A percentile compares a stretch with the other conserved stretches of the same genome.
Conservation (phyloP, 2,888 invertebrate species). For the Spodoptera picta region DNA sequence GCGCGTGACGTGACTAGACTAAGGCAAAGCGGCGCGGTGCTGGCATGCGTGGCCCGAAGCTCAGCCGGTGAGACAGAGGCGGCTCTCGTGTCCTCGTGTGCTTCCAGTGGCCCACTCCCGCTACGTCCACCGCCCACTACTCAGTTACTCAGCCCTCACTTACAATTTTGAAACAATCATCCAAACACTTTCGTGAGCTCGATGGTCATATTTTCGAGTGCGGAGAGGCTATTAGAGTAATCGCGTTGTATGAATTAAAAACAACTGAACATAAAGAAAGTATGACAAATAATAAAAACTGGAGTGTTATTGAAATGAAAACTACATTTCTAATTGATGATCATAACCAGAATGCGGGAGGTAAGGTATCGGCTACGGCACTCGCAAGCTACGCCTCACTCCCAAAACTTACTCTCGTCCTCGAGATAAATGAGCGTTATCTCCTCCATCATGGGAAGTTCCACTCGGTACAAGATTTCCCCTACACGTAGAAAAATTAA, state of each 20-base stretch:
- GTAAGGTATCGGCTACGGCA: slow-evolving; percentile 89
- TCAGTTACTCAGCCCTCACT: slow-evolving; percentile 61
- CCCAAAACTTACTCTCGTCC: slow-evolving; percentile 93
- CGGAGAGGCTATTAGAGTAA: slow-evolving; percentile 82
- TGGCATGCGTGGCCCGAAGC: slow-evolving; percentile 61
- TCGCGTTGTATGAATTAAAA: slow-evolving; percentile 84
- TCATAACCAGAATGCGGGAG: slow-evolving; percentile 90
- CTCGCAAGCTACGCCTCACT: slow-evolving; percentile 91
- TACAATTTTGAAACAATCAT: slow-evolving; percentile 68
- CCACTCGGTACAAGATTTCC: slow-evolving; percentile 97
- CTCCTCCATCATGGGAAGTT: slow-evolving; percentile 97
- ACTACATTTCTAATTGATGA: slow-evolving; percentile 89
- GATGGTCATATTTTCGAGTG: slow-evolving; percentile 80
- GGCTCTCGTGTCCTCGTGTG: slow-evolving; percentile 81
- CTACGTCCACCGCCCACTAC: slow-evolving; percentile 41
- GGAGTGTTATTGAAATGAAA: slow-evolving; percentile 88
- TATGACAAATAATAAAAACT: slow-evolving; percentile 84
- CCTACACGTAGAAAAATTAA: slow-evolving; percentile 90
- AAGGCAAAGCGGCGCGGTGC: slow-evolving; percentile 71
- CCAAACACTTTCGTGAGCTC: slow-evolving; percentile 78
- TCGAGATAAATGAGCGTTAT: slow-evolving; percentile 97
- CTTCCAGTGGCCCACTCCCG: slow-evolving; percentile 82
- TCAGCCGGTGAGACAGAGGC: slow-evolving; percentile 68
- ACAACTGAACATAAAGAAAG: slow-evolving; percentile 81
- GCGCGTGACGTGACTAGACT: slow-evolving; percentile 65